Evolutionary conservation across 2,113 vertebrate species (phyloP), one percentile per base, ranked within the genome.

Genomic region (Sebastes schlegelii): DNA sequence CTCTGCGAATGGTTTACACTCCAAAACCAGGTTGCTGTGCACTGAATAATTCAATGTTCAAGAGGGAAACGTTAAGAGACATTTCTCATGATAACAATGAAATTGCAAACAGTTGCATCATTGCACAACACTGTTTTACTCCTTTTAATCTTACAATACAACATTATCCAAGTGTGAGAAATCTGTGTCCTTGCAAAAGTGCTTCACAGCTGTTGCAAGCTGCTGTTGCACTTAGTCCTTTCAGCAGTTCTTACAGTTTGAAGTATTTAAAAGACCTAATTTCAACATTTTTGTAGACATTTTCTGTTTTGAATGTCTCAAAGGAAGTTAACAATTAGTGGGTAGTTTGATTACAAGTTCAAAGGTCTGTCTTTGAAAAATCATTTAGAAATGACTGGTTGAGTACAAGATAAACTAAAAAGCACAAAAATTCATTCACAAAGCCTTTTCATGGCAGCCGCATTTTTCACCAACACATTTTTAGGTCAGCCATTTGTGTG

Each of bases 21-120:
- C 54, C 60, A 80, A 78, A 89, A 83, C 17, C 84, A 74, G 77
- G 71, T 81, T 89, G 73, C 77, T 79, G 70, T 67, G 54, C 65
- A 9, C 74, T 88, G 83, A 89, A 91, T 88, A 83, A 89, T 86
- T 80, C 43, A 90, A 2, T 48, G 49, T 65, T 85, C 48, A 76
- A 71, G 51, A 78, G 21, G 75, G 62, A 82, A 88, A 82, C 14
- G 2, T 71, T 66, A 81, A 77, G 69, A 84, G 54, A 66, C 55
- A 64, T 89, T 90, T 81, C 78, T 80, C 74, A 48, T 69, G 75
- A 66, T 74, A 91, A 91, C 85, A 89, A 82, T 90, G 49, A 66
- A 65, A 77, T 93, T 94, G 82, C 90, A 77, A 89, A 85, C 57
- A 60, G 74, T 93, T 94, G 89, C 92, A 86, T 93, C 92, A 94